Base-by-base conservation (phyloP, 2,888 invertebrate species). In the Parasteatoda lunata region DNA sequence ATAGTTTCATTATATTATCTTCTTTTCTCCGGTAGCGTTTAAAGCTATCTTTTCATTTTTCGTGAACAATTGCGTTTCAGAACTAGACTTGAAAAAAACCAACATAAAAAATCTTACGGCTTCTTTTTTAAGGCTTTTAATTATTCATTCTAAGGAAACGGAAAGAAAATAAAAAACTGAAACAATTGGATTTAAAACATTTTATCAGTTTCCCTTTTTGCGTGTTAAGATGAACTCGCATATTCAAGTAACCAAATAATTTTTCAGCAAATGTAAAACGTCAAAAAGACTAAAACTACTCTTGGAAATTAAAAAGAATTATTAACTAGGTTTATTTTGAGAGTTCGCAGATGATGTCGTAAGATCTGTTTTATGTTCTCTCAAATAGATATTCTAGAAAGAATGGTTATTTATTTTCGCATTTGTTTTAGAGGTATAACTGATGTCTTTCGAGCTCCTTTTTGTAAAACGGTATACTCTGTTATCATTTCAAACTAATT, bases 171-270 rank as follows among this genome's bases (percentile, higher is more conserved):
- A 65, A 77, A 77, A 81, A 30, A 84, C 54, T 68, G 68, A 68
- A 73, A 77, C 77, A 84, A 84, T 84, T 84, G 84, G 84, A 84
- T 84, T 84, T 84, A 78, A 84, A 84, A 84, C 77, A 84, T 84
- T 81, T 84, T 84, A 84, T 84, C 83, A 77, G 83, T 84, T 77
- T 75, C 69, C 68, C 48, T 59, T 51, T 64, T 65, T 71, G 45
- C 45, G 71, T 65, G 77, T 51, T 54, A 84, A 77, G 81, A 71
- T 52, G 65, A 72, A 47, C 52, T 68, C 66, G 47, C 77, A 84
- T 71, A 84, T 77, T 84, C 72, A 84, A 77, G 70, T 66, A 71
- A 65, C 48, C 51, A 68, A 75, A 81, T 81, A 81, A 81, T 75
- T 75, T 81, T 81, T 75, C 75, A 75, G 52, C 45, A n/a, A 47